A percentile compares a stretch with the other conserved stretches of the same genome.
phyloP scores from a whole-genome alignment of 64 coral and sea anemone genomes.

The Porites australiensis region DNA sequence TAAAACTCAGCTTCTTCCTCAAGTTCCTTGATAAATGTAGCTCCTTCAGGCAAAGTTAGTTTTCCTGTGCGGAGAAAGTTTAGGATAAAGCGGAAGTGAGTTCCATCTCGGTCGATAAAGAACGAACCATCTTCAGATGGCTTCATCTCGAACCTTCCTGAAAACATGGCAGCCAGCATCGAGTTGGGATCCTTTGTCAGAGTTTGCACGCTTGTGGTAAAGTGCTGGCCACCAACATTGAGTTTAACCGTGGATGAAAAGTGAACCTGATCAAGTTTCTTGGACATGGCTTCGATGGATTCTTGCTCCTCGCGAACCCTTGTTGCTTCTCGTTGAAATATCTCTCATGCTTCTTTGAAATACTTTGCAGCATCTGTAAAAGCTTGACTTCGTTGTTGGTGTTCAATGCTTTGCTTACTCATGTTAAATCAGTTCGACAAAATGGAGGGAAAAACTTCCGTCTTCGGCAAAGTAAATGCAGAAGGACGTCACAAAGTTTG shows the following conservation, averaged over 20 bases:
- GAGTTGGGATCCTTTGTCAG: neutral
- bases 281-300: neutral
- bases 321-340: no score
- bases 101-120: slow-evolving; percentile 21
- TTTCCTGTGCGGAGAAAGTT: slow-evolving; percentile 5
- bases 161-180: no score
- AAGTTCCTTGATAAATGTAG: neutral
- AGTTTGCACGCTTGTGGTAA: no score
- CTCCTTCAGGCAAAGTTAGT: neutral
- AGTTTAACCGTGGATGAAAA: no score
- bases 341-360: neutral
- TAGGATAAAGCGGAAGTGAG: neutral
- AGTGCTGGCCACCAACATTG: no score
- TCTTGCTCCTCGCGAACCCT: no score
- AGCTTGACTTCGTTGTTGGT: no score
- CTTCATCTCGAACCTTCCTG: neutral
- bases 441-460: no score
- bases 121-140: neutral
- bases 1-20: neutral
- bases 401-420: no score
- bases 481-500: no score
- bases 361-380: neutral
- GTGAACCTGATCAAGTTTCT: neutral
- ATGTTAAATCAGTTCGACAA: no score
- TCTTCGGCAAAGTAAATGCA: no score